Conservation (phyloP, 1,140 invertebrate genomes). For the Sitophilus oryzae region DNA sequence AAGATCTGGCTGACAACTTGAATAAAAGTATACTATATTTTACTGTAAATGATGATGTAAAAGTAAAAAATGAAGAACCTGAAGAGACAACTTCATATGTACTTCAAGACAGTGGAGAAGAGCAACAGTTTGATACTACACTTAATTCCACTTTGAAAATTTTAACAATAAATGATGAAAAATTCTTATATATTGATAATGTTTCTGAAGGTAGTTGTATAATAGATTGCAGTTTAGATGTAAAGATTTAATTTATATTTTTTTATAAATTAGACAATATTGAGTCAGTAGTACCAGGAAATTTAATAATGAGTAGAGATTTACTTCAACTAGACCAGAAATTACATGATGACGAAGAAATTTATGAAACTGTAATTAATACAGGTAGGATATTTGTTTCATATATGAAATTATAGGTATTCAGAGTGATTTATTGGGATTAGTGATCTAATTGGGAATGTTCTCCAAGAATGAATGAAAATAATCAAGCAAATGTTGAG, state of each 20-base stretch:
- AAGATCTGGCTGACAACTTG: conserved; percentile 4
- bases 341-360: not conserved
- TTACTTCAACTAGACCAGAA: not conserved
- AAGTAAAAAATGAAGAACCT: conserved; percentile 4
- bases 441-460: no score
- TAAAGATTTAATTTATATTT: not conserved
- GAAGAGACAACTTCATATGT: conserved; percentile 9
- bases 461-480: no score
- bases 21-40: conserved; percentile 25
- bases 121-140: conserved; percentile 7
- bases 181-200: conserved; percentile 22
- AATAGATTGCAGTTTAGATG: not conserved
- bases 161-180: conserved; percentile 26
- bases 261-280: not conserved
- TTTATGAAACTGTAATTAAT: not conserved
- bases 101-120: conserved; percentile 1
- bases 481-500: no score
- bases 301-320: not conserved
- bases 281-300: not conserved
- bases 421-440: no score
- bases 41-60: conserved; percentile 15
- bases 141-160: conserved; percentile 25
- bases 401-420: not conserved
- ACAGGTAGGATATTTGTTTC: not conserved
- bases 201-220: conserved; percentile 13